Percentiles rank a stretch among this genome's conserved stretches.
Conservation (phyloP, 2,797 vertebrate genomes). For the Sebastes matsubarae region DNA sequence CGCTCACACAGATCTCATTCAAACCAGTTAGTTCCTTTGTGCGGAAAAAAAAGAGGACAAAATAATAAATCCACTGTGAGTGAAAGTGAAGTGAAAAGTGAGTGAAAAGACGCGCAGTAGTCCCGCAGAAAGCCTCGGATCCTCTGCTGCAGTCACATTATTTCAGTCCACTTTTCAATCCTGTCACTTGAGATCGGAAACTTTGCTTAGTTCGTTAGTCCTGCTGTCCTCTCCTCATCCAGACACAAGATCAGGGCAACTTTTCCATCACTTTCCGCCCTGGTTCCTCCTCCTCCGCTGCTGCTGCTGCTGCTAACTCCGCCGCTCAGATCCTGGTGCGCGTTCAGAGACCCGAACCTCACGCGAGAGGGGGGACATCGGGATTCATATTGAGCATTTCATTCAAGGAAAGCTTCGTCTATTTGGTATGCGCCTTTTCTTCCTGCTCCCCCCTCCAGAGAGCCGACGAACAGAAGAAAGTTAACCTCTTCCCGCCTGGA, state of each 20-base stretch:
- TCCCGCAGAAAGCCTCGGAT: conserved; percentile 32
- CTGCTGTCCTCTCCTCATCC: conserved; percentile 58
- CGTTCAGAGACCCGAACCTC: conserved; percentile 53
- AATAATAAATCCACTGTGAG: conserved; percentile 41
- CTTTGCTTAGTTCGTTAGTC: conserved; percentile 58
- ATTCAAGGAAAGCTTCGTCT: conserved; percentile 76
- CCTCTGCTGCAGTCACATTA: conserved; percentile 73
- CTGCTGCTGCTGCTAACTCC: conserved; percentile 18
- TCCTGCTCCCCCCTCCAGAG: conserved; percentile 54
- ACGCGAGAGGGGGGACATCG: conserved; percentile 45
- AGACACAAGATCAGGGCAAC: conserved; percentile 66
- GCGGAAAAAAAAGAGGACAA: conserved; percentile 18
- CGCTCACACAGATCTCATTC: conserved; percentile 52
- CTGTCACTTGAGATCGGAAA: conserved; percentile 74
- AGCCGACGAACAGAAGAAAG: conserved; percentile 60
- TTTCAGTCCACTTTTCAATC: conserved; percentile 59
- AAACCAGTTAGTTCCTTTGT: conserved; percentile 56
- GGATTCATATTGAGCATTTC: conserved; percentile 75
- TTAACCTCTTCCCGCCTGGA: conserved; percentile 81
- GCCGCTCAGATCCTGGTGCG: conserved; percentile 11
- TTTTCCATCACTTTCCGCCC: conserved; percentile 72
- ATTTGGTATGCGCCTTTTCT: conserved; percentile 67
- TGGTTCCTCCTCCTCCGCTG: conserved; percentile 14
- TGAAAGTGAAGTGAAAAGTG: conserved; percentile 37
- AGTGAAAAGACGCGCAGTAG: conserved; percentile 25